phyloP scores from a whole-genome alignment of 2,113 vertebrate genomes.

The Notechis scutatus region DNA sequence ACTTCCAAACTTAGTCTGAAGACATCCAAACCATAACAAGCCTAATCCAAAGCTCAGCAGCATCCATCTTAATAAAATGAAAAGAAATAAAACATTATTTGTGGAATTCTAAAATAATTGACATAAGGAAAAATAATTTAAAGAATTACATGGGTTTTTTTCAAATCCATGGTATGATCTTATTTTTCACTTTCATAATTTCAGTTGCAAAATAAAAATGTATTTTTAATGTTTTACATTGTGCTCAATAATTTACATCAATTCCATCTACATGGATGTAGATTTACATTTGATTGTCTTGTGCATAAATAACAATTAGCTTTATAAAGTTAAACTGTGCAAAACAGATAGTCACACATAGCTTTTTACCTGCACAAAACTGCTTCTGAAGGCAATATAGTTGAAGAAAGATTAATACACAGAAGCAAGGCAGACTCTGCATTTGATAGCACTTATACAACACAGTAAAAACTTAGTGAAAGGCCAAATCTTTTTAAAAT shows the following conservation, averaged over 20 bases:
- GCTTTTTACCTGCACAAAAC: constrained; percentile 73
- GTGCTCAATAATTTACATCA: constrained; percentile 71
- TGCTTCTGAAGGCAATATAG: constrained; percentile 73
- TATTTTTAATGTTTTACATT: constrained; percentile 64
- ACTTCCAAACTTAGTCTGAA: constrained; percentile 64
- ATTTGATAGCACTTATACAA: constrained; percentile 73
- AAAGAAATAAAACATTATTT: constrained; percentile 53
- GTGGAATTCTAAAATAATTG: constrained; percentile 55
- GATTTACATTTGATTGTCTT: constrained; percentile 77
- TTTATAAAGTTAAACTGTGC: constrained; percentile 70
- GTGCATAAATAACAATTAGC: constrained; percentile 75
- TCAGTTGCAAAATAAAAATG: constrained; percentile 62
- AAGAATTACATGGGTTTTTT: constrained; percentile 48
- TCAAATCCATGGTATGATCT: constrained; percentile 61
- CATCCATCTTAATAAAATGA: constrained; percentile 38
- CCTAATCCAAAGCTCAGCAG: constrained; percentile 41
- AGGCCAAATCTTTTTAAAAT: constrained; percentile 74
- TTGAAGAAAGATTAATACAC: constrained; percentile 69
- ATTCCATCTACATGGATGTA: constrained; percentile 65
- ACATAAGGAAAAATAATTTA: constrained; percentile 39
- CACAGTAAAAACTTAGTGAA: constrained; percentile 72
- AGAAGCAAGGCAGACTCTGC: constrained; percentile 69
- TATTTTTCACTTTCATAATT: constrained; percentile 37
- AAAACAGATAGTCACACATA: constrained; percentile 73
- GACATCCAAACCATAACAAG: constrained; percentile 51